Conservation (phyloP, 2,113 vertebrate genomes). For the Syngnathus typhle region DNA sequence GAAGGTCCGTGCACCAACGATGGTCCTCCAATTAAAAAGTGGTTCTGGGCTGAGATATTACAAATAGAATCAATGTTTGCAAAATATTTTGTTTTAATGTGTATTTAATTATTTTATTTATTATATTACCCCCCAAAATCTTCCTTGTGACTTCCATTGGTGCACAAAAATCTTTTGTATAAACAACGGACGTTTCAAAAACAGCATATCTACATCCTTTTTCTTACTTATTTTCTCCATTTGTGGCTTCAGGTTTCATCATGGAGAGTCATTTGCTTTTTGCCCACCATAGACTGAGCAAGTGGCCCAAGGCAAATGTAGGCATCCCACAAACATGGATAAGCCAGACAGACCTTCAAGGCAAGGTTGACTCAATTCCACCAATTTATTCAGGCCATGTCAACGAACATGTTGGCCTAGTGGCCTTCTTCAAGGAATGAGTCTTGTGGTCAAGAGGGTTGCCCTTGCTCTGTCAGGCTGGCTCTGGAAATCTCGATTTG, state of each 20-base stretch:
- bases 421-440: neutral
- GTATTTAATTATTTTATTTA: no score
- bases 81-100: no score
- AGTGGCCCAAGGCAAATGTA: neutral
- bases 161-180: no score
- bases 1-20: no score
- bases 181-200: no score
- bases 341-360: neutral
- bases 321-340: neutral
- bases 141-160: no score
- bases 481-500: no score
- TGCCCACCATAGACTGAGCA: neutral
- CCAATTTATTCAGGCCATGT: neutral
- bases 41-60: no score
- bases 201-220: no score
- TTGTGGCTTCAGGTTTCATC: neutral
- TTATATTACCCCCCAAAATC: no score
- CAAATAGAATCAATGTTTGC: no score
- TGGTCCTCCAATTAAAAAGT: no score
- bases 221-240: neutral
- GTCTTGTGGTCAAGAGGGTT: neutral
- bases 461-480: neutral
- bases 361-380: conserved; percentile 4
- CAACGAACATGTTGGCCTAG: conserved; percentile 1
- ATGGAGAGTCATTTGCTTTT: neutral